phyloP scores from a whole-genome alignment of 2,888 invertebrate genomes.

The Charanyca ferruginea region DNA sequence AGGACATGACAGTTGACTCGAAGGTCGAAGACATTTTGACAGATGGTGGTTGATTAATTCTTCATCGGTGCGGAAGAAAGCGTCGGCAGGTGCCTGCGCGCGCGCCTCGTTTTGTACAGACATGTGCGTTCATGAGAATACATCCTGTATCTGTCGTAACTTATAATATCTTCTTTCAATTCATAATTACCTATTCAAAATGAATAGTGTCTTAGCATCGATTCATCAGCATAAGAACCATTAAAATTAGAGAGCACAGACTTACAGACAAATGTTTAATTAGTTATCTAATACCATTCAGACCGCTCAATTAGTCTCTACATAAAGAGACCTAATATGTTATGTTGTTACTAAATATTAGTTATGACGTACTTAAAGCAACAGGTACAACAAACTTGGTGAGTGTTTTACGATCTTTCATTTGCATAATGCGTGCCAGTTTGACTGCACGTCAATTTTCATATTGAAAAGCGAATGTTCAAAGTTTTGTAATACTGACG shows the following conservation, averaged over 20 bases:
- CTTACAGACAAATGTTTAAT: slow-evolving; percentile 23
- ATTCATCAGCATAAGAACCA: slow-evolving; percentile 20
- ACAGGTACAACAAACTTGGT: slow-evolving; percentile 18
- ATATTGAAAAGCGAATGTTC: slow-evolving; percentile 44
- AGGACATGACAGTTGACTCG: slow-evolving; percentile 28
- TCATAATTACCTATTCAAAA: slow-evolving; percentile 5
- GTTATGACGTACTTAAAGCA: slow-evolving; percentile 16
- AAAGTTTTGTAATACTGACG: slow-evolving; percentile 26
- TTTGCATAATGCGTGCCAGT: slow-evolving; percentile 45
- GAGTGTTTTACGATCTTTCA: slow-evolving; percentile 28
- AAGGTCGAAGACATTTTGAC: slow-evolving; percentile 35
- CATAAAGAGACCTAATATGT: slow-evolving; percentile 19
- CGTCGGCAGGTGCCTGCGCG: slow-evolving; percentile 26
- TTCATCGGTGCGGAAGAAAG: slow-evolving; percentile 48
- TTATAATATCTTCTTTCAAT: slow-evolving; percentile 22
- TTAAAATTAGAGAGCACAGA: slow-evolving; percentile 38
- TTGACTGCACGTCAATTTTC: slow-evolving; percentile 35
- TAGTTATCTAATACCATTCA: slow-evolving; percentile 29
- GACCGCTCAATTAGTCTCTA: slow-evolving; percentile 3
- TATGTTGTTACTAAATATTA: slow-evolving; percentile 18
- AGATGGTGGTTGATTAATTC: slow-evolving; percentile 35
- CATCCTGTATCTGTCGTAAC: slow-evolving; percentile 25
- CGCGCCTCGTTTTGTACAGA: slow-evolving; percentile 17
- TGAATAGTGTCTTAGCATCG: slow-evolving; percentile 9
- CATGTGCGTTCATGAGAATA: slow-evolving; percentile 20